Base-by-base conservation (phyloP, 2,797 vertebrate genomes). In the Parauchenoglanis ngamensis region DNA sequence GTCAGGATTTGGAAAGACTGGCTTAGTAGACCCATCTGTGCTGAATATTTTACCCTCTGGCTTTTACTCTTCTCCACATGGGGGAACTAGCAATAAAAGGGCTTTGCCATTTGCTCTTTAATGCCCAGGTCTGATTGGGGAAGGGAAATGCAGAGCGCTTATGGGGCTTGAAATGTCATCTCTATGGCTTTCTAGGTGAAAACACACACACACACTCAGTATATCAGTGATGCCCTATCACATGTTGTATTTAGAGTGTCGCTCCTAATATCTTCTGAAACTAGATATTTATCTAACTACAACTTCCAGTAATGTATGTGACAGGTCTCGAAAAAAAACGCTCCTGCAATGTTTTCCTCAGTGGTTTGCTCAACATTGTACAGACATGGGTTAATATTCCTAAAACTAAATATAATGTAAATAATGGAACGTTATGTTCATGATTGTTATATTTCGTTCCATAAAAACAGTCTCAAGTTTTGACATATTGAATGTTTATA, bases 121-220 rank as follows among this genome's bases (percentile, higher is more conserved):
- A 61, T 61, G 35, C 4, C 56, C 56, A 44, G 54, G 56, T 59
- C 56, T 80, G 77, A 61, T 25, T 61, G 56, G 4, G 11, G 21
- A 40, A 40, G 11, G 77, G 35, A 40, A 79, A 79, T 59, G 19
- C 77, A 59, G 54, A 79, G 54, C 2, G 19, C 54, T 35, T 78
- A 78, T 19, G 7, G 52, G 7, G 75, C 75, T 78, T 35, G 28
- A 78, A 78, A 59, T 79, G 77, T 79, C 56, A 59, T 59, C 31
- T 23, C 31, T 59, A 79, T 79, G 77, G 23, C 54, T 61, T 31
- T 61, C 31, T 80, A 7, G 56, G 56, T 80, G 23, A 21, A 57
- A 28, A 57, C 76, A 78, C 52, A 57, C 52, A 35, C 11, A 52
- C 23, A n/a, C 25, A 52, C 10, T 13, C 2, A 73, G n/a, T 12